Evolutionary conservation across 2,888 invertebrate genomes (phyloP), one percentile per base, ranked within the genome.

Genomic region (Sminthurinus aureus): DNA sequence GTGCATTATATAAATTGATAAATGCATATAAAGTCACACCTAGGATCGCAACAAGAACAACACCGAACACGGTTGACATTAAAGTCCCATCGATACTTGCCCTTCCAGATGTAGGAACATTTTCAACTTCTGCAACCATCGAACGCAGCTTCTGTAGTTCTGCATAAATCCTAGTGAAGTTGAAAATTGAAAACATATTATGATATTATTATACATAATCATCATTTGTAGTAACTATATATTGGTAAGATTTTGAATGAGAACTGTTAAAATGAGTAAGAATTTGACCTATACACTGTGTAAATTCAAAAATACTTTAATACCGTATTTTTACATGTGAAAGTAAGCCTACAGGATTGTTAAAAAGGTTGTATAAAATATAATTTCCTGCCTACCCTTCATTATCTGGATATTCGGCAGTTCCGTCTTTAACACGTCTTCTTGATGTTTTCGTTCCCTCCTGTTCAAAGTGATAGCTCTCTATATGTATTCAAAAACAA

Each of bases 1-100:
- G 94, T 20, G 95, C 95, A 89, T 93, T 92, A 89, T 94, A 95
- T 0, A 96, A 91, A 90, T 95, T 96, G 89, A 95, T 95, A 90
- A 96, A 96, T 0, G 96, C 96, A 89, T 96, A 96, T 0, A 94
- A 92, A 81, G 96, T 95, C 69, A 96, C 96, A 88, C 94, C 93
- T 12, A 96, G 90, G 83, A 96, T 96, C 73, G 96, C 94, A 13
- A 94, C 89, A 4, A 96, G 91, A 0, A 95, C 95, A 0, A 94
- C 93, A 0, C 94, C 95, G 89, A 96, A 96, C 66, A 96, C 95
- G 88, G 96, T 93, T 89, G 95, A 95, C 0, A 96, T 91, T 89
- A 96, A 95, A 89, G 94, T 95, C 0, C 94, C 95, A 89, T 96
- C 95, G 73, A 96, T 96, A 15, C 85, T 85, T n/a, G 82, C 83